These are phyloP conservation scores for Eulemur albifrons DNA, from an alignment of 2,797 vertebrate genomes.

Conservation along the genomic window DNA sequence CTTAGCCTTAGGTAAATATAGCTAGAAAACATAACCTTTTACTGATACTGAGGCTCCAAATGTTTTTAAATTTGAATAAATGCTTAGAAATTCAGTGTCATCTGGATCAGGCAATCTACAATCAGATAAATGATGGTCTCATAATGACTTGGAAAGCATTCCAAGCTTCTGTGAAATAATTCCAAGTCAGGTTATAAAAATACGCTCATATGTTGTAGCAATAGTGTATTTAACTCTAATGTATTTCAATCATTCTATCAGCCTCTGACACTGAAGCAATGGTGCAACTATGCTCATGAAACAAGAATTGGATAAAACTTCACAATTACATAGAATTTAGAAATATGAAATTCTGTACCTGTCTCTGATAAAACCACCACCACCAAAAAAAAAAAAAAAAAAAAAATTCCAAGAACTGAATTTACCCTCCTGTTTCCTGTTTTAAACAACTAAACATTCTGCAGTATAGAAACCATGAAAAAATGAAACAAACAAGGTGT, in stretches of 20 bases:
- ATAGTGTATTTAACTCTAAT: not conserved
- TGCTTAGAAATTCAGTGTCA: slow-evolving; percentile 13
- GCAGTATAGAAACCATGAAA: not conserved
- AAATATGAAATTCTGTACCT: not conserved
- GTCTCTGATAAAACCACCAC: not conserved
- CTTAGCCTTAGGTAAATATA: slow-evolving; percentile 24
- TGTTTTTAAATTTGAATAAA: slow-evolving; percentile 30
- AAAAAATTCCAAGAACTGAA: not conserved
- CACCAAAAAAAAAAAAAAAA: not conserved
- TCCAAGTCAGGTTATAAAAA: not conserved
- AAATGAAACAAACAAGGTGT: not conserved
- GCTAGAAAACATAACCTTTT: not conserved
- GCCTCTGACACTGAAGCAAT: not conserved
- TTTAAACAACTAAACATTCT: not conserved
- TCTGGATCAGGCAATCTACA: not conserved
- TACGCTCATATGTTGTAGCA: not conserved
- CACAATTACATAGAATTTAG: not conserved
- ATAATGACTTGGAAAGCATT: not conserved
- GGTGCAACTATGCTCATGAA: not conserved
- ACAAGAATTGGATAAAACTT: not conserved
- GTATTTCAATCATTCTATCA: not conserved
- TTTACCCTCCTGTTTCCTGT: not conserved
- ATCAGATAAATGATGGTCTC: not conserved
- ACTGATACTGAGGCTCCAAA: not conserved
- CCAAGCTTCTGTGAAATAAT: not conserved